Base-by-base conservation (phyloP, 2,797 vertebrate genomes). In the Pseudochaenichthys georgianus region DNA sequence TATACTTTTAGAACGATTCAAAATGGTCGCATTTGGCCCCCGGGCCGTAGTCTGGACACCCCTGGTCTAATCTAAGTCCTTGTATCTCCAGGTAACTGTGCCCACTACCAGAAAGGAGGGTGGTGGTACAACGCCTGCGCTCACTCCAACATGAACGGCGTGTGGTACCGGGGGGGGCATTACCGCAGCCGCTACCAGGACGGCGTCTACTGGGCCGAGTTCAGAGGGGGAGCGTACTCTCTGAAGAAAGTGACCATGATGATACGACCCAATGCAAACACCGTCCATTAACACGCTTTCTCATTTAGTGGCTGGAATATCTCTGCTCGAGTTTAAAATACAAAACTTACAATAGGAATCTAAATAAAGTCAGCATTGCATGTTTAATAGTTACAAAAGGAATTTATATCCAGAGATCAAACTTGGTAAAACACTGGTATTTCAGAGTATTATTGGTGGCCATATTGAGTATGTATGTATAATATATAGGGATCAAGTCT, bases 101-200 rank as follows among this genome's bases (percentile, higher is more conserved):
- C 97, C 43, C 97, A 98, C 70, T 98, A 98, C 87, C 97, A 98
- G 92, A 98, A 98, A 69, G 97, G 97, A 74, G 97, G 97, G 62
- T 99, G 97, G 97, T 99, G 97, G 97, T 99, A 99, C 59, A 98
- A 98, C 0, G 96, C 97, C 5, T 99, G 97, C 0, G 97, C 97
- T 72, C 97, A 99, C 69, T 98, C 97, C 34, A 99, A 99, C 80
- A 96, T 99, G 80, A 99, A 97, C 0, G 97, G 97, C 0, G 97
- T 99, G 2, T 99, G 97, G 97, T 98, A 99, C 72, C 94, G 97
- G 0, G 97, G 97, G 6, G 97, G 97, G 21, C 97, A 98, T 80
- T 98, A 99, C 84, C 96, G 97, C 58, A 99, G 97, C 57, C 96
- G 97, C 0, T 98, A 98, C 63, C 97, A 98, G 88, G 97, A 98